A percentile compares a stretch with the other conserved stretches of the same genome.
phyloP scores from a whole-genome alignment of 1,140 invertebrate genomes.

The Pseudoatta argentina region DNA sequence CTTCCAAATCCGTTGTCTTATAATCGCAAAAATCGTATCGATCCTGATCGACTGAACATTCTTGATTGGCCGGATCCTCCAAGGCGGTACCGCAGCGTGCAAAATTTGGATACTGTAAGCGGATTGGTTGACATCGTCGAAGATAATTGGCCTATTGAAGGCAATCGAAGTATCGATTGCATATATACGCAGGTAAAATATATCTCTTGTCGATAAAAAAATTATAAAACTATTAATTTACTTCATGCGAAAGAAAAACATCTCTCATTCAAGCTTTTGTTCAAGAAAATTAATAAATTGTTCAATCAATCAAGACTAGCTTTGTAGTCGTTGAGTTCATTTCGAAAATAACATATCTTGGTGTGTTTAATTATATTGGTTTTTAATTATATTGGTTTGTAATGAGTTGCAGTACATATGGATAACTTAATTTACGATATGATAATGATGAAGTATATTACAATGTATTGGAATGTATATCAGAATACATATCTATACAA shows the following conservation, averaged over 20 bases:
- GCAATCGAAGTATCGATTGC: constrained; percentile 83
- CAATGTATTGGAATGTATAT: no score
- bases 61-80: constrained; percentile 84
- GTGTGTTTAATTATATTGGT: no score
- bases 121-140: constrained; percentile 85
- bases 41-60: constrained; percentile 83
- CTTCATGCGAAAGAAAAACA: background rate
- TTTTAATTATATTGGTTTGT: background rate
- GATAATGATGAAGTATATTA: background rate
- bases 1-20: constrained; percentile 77
- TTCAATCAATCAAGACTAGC: background rate
- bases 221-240: constrained; percentile 13
- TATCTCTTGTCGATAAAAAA: constrained; percentile 11
- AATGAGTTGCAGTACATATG: background rate
- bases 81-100: constrained; percentile 82
- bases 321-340: background rate
- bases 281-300: background rate
- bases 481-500: no score
- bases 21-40: constrained; percentile 62
- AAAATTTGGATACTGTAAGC: constrained; percentile 84
- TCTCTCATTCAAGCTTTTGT: background rate
- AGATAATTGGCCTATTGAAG: constrained; percentile 84
- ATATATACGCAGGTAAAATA: constrained; percentile 84
- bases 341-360: background rate
- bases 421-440: constrained; percentile 22